These are phyloP conservation scores for Clunio marinus DNA, from an alignment of 2,888 invertebrate genomes.

Conservation along the genomic window DNA sequence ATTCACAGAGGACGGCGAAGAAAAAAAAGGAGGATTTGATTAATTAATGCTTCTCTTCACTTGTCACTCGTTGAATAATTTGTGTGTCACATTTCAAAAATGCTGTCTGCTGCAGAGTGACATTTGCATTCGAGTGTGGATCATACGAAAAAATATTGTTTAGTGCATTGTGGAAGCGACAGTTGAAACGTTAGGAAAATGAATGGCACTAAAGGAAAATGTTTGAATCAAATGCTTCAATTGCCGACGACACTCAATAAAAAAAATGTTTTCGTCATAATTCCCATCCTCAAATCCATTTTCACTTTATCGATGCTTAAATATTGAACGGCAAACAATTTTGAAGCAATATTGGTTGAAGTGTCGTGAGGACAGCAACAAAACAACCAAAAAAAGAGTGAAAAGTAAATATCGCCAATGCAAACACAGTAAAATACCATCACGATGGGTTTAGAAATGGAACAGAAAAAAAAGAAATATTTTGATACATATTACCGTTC, in stretches of 20 bases:
- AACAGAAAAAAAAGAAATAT: neutral
- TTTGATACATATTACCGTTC: neutral
- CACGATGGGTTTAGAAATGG: neutral
- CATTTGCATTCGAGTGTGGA: neutral
- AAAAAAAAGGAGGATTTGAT: constrained; percentile 12
- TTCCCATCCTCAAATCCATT: neutral
- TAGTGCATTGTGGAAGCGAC: neutral
- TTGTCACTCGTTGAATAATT: constrained; percentile 25
- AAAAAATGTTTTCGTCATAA: neutral
- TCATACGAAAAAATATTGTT: neutral
- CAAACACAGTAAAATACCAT: neutral
- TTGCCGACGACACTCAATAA: neutral
- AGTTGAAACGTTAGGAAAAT: neutral
- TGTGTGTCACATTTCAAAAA: constrained; percentile 5
- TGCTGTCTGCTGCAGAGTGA: neutral
- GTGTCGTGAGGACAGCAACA: too few relatives aligned
- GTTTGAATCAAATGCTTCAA: neutral
- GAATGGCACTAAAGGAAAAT: neutral
- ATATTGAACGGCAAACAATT: constrained; percentile 14
- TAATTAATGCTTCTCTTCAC: constrained; percentile 27
- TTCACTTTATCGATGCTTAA: neutral
- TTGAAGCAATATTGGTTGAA: constrained; percentile 6
- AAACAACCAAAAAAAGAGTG: neutral
- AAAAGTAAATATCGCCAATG: neutral
- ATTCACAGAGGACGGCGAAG: neutral